phyloP scores from a whole-genome alignment of 2,797 vertebrate genomes.

The Morus bassanus region DNA sequence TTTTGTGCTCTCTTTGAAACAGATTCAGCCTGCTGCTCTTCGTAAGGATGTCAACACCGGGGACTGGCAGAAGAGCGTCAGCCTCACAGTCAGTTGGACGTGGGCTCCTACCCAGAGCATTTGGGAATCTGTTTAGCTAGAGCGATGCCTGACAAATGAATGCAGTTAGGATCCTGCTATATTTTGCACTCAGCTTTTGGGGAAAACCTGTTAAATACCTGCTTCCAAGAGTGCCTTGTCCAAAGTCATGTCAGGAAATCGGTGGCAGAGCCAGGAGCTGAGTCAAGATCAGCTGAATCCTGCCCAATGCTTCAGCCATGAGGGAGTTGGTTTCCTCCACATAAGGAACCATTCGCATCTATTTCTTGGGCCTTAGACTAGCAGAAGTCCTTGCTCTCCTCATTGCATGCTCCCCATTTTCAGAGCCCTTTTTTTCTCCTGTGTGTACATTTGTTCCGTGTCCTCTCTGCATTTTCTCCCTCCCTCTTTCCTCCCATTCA shows the following conservation, averaged over 20 bases:
- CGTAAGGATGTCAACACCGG: background rate
- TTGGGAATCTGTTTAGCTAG: background rate
- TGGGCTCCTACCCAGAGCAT: background rate
- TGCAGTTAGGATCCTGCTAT: background rate
- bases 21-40: background rate
- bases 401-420: accelerated
- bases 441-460: accelerated
- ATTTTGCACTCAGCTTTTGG: accelerated
- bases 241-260: accelerated
- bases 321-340: background rate
- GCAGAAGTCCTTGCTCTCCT: background rate
- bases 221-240: accelerated
- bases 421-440: background rate
- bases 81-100: background rate
- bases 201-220: background rate
- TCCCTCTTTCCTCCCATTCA: background rate
- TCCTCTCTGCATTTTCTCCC: background rate
- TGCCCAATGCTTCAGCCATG: accelerated
- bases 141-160: background rate
- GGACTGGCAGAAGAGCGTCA: background rate
- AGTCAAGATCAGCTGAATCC: background rate
- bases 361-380: background rate
- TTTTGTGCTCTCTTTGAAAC: background rate
- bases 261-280: background rate
- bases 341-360: background rate